Evolutionary conservation across 2,888 invertebrate species (phyloP), one percentile per base, ranked within the genome.

Genomic region (Lasioglossum morio): DNA sequence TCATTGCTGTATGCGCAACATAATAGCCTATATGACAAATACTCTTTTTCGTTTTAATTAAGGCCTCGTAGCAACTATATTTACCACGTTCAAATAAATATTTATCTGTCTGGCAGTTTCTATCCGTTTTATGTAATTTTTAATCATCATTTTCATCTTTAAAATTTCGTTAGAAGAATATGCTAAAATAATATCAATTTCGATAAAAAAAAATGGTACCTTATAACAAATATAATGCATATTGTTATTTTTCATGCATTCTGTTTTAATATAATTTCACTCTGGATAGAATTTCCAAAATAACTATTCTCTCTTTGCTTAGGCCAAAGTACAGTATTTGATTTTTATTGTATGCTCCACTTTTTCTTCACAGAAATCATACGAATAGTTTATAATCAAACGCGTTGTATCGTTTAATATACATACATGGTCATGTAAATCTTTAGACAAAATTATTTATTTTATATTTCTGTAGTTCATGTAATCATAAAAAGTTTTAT

Each of bases 11-110:
- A 84, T 89, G 81, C 85, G 89, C 87, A 89, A 89, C 86, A 84
- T 84, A 89, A 89, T 85, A 86, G 84, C 78, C 82, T 81, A 84
- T 88, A 86, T 84, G 90, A 91, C 90, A 88, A 90, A 88, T 88
- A 88, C 87, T 87, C 77, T 77, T 81, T 79, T 83, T 82, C 82
- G 74, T 70, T 85, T 88, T 86, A 89, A 91, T 91, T 91, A 91
- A 91, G 91, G 87, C 90, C 91, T 91, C 82, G 12, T 88, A 88
- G 84, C 76, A 82, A 86, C 83, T 89, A 87, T 79, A 82, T 85
- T 89, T 84, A 81, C 84, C 86, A 85, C 81, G 79, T 86, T 70
- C 79, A 81, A 89, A 87, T 88, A 88, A 89, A 86, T 85, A 84
- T 75, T 89, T 85, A 81, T 81, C 81, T 69, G 73, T 43, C 40